Percentiles rank a stretch among this genome's conserved stretches.
Conservation (phyloP, 2,113 vertebrate genomes). For the Callochromis pleurospilus region DNA sequence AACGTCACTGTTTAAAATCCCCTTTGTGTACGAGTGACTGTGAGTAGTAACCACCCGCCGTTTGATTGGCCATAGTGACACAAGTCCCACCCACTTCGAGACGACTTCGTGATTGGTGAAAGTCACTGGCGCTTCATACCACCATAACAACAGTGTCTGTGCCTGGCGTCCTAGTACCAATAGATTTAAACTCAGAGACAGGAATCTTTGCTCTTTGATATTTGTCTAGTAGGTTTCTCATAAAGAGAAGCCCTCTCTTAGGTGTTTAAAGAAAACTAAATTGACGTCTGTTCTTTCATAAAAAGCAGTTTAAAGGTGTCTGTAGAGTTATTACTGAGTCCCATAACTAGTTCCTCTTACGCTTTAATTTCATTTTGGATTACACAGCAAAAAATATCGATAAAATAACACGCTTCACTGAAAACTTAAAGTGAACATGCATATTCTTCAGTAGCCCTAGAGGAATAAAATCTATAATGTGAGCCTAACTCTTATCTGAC, state of each 20-base stretch:
- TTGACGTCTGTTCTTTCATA: accelerated
- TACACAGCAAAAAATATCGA: background rate
- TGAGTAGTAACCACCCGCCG: background rate
- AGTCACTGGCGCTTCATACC: background rate
- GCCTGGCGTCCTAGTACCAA: background rate
- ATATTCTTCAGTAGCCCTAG: background rate
- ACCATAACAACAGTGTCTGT: background rate
- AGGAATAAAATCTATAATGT: background rate
- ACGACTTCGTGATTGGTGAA: background rate
- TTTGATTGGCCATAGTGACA: background rate
- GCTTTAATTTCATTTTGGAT: background rate
- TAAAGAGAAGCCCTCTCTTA: conserved; percentile 28
- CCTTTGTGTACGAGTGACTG: background rate
- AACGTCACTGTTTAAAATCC: conserved; percentile 38
- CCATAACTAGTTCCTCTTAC: accelerated
- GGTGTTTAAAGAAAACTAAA: accelerated
- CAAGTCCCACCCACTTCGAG: background rate
- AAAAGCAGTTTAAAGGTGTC: accelerated
- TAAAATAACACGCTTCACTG: background rate
- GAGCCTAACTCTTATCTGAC: background rate
- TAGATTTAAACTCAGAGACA: accelerated
- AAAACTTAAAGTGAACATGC: background rate
- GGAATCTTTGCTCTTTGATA: conserved; percentile 65
- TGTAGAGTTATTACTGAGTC: accelerated
- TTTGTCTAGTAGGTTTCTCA: conserved; percentile 66